Percentiles rank a stretch among this genome's conserved stretches.
These are phyloP conservation scores for Chiridota heheva DNA, from an alignment of 35 echinoderm and acorn worm genomes.

Conservation along the genomic window DNA sequence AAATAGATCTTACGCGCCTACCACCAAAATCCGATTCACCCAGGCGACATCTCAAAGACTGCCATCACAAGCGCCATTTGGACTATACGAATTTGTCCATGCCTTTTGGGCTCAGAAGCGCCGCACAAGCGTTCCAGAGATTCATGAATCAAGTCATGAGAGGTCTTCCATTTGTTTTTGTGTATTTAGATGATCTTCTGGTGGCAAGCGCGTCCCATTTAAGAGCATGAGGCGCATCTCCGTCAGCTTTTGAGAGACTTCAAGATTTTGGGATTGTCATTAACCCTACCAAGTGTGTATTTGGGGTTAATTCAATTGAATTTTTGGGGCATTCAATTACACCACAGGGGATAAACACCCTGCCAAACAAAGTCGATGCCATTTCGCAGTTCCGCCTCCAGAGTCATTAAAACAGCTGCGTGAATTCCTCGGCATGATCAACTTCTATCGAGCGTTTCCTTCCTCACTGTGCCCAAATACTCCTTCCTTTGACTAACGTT, in stretches of 20 bases:
- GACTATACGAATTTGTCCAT: conserved; percentile 48
- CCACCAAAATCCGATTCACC: conserved; percentile 58
- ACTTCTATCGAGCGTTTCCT: background rate
- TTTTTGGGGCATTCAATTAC: conserved; percentile 16
- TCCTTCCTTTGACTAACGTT: background rate
- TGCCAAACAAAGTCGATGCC: conserved; percentile 28
- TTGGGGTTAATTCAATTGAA: background rate
- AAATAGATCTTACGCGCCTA: conserved; percentile 54
- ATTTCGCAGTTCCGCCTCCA: conserved; percentile 1
- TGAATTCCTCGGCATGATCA: background rate
- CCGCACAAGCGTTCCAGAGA: conserved; percentile 50
- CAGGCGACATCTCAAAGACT: conserved; percentile 56
- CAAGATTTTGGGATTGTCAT: conserved; percentile 39
- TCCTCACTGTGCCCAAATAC: background rate
- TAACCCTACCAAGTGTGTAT: conserved; percentile 37
- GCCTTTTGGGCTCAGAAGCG: conserved; percentile 54
- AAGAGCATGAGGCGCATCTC: conserved; percentile 28
- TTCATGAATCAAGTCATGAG: conserved; percentile 52
- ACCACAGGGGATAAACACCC: conserved; percentile 1
- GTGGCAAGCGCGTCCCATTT: conserved; percentile 9
- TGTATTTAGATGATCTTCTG: conserved; percentile 53
- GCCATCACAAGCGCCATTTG: conserved; percentile 66
- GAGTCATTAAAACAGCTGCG: background rate
- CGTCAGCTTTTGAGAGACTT: conserved; percentile 14
- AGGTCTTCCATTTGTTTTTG: conserved; percentile 44